Percentiles rank a stretch among this genome's conserved stretches.
Conservation (phyloP, 2,113 vertebrate genomes). For the Tyto alba region DNA sequence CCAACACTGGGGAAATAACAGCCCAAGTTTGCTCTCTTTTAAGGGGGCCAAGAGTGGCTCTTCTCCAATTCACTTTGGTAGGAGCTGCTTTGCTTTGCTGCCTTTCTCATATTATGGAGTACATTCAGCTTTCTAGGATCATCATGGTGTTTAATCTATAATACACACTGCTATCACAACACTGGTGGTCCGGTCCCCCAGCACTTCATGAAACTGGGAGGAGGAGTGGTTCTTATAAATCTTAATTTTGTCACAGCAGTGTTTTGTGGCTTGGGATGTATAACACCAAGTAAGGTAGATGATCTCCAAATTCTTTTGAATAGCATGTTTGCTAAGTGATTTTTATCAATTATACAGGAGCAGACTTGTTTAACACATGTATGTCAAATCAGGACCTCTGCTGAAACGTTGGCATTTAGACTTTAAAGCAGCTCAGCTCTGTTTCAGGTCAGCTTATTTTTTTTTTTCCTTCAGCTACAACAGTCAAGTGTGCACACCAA, state of each 20-base stretch:
- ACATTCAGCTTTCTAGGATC: not conserved
- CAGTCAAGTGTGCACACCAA: not conserved
- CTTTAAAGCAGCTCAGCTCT: not conserved
- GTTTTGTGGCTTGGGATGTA: not conserved
- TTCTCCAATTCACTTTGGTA: not conserved
- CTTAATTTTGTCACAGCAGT: not conserved
- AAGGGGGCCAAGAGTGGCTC: not conserved
- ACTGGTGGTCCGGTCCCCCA: not conserved
- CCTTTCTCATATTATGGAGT: not conserved
- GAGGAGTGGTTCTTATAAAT: accelerated
- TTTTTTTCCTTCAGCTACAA: not conserved
- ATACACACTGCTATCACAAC: not conserved
- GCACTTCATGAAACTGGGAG: not conserved
- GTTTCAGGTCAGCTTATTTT: not conserved
- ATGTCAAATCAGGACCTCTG: not conserved
- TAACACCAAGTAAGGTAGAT: not conserved
- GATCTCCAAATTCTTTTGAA: not conserved
- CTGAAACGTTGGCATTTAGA: not conserved
- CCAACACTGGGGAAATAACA: not conserved
- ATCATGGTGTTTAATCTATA: not conserved
- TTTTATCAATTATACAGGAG: not conserved
- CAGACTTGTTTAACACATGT: not conserved
- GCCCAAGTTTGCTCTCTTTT: not conserved
- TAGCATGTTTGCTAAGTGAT: not conserved
- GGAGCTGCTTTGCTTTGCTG: not conserved